Evolutionary conservation across 2,113 vertebrate species (phyloP), one percentile per base, ranked within the genome.

Genomic region (Rutilus rutilus): DNA sequence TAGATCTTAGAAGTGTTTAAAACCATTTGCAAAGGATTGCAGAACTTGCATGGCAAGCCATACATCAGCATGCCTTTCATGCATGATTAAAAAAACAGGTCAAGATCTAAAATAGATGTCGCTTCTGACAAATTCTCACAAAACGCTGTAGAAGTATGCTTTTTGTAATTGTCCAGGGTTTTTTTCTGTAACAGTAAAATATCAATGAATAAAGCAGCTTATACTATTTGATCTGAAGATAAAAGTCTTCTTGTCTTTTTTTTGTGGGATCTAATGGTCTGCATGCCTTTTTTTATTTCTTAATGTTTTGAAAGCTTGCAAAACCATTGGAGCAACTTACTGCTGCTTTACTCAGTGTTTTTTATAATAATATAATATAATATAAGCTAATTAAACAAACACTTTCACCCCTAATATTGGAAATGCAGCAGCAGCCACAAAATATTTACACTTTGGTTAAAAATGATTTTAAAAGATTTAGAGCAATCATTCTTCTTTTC

Each of bases 1-100:
- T 76, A 19, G 7, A 85, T 65, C 54, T 88, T 36, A 71, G 30
- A 62, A 82, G 78, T 45, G 50, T 54, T 64, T 69, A 17, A 76
- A 79, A 78, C 27, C 23, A 1, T 52, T 57, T 82, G 25, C 50
- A n/a, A 17, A 59, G 45, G 64, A 82, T 60, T 69, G 39, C 23
- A 85, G 45, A 52, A 27, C 30, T 85, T 64, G 33, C 45, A 75
- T 59, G 27, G 64, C 67, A 47, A 27, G 52, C 59, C 45, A 57
- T 83, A 83, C 30, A 64, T 67, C 62, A 45, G 54, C 42, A 83
- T 75, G 45, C 7, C 59, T 21, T 80, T 80, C 15, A 81, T 65
- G n/a, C 64, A 69, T 6, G 10, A 69, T 36, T 54, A 19, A 82
- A 78, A 73, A 74, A 25, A 47, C 39, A 1, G 71, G 62, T 76